Conservation (phyloP, 2,888 invertebrate species). For the Ectemnius continuus region DNA sequence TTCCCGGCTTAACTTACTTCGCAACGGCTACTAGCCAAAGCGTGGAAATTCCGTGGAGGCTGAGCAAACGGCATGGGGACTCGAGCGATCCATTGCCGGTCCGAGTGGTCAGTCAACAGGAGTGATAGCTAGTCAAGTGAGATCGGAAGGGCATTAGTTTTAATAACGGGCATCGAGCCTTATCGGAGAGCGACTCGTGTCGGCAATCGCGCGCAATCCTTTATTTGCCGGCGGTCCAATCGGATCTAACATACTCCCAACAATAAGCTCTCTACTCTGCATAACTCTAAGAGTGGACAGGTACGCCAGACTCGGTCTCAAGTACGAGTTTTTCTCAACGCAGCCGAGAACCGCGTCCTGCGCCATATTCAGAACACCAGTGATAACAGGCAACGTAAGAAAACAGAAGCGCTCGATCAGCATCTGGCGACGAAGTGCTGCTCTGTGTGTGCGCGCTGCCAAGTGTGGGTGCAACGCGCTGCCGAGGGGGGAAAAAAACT, state of each 20-base stretch:
- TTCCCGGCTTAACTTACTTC: conserved; percentile 32
- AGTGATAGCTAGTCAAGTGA: conserved; percentile 51
- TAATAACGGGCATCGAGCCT: background rate
- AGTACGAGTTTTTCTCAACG: no score
- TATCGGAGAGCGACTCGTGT: no score
- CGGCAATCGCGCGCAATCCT: no score
- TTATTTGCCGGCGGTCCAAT: no score
- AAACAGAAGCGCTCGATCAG: conserved; percentile 8
- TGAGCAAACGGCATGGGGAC: background rate
- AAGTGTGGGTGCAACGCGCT: no score
- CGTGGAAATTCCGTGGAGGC: background rate
- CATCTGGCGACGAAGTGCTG: background rate
- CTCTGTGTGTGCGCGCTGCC: background rate
- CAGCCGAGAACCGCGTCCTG: no score
- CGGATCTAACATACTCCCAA: no score
- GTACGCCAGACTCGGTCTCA: no score
- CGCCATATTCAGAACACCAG: background rate
- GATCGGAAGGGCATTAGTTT: conserved; percentile 57
- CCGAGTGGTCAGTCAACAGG: background rate
- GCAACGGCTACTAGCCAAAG: conserved; percentile 1
- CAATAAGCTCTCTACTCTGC: no score
- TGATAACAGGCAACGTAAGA: conserved; percentile 3
- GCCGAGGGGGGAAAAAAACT: background rate
- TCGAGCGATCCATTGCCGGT: background rate
- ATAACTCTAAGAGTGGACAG: no score